Conservation (phyloP, 2,888 invertebrate species). For the Balanococcus diminutus region DNA sequence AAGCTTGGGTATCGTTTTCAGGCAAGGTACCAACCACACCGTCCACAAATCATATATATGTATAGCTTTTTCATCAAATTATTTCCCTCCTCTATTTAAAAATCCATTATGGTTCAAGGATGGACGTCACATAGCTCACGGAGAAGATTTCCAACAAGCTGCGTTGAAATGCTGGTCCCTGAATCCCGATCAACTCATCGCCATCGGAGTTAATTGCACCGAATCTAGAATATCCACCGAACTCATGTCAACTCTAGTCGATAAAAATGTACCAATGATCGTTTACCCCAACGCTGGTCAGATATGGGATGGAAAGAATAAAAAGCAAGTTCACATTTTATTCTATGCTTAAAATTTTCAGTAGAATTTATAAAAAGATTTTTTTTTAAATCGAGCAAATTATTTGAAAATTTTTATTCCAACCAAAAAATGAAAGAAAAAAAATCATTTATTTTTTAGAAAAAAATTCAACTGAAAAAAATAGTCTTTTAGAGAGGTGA, state of each 20-base stretch:
- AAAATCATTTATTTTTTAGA: too few relatives aligned
- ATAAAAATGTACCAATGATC: constrained; percentile 72
- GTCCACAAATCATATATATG: not conserved
- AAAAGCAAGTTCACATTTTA: constrained; percentile 57
- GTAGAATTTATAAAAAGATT: too few relatives aligned
- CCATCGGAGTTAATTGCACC: constrained; percentile 89
- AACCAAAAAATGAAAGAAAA: too few relatives aligned
- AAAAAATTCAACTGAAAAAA: too few relatives aligned
- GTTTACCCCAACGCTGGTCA: constrained; percentile 94
- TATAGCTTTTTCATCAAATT: not conserved
- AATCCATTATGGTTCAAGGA: constrained; percentile 66
- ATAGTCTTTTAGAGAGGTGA: too few relatives aligned
- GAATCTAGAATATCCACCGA: constrained; percentile 70
- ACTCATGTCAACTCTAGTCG: constrained; percentile 65
- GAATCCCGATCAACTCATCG: constrained; percentile 72
- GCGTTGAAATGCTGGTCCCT: constrained; percentile 70
- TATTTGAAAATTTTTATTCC: too few relatives aligned
- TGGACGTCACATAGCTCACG: constrained; percentile 73
- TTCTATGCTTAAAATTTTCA: too few relatives aligned
- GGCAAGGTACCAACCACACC: constrained; percentile 84
- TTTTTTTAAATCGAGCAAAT: too few relatives aligned
- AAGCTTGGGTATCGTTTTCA: constrained; percentile 90
- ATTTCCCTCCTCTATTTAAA: not conserved
- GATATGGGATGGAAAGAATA: constrained; percentile 68
- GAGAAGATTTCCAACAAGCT: constrained; percentile 78